These are phyloP conservation scores for Simalia tracyae DNA, from an alignment of 2,797 vertebrate species.

Conservation along the genomic window DNA sequence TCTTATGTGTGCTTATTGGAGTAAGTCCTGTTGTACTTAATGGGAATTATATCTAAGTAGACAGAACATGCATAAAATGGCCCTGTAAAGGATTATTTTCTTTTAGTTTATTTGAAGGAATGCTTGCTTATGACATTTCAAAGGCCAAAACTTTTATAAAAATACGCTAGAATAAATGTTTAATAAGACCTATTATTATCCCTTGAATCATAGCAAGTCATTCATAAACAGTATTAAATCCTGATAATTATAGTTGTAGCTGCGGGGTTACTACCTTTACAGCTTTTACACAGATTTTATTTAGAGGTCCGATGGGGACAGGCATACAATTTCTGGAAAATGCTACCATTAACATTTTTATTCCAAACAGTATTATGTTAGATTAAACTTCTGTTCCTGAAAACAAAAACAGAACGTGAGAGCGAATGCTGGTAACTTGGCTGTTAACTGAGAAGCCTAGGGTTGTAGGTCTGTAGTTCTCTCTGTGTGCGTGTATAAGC, in stretches of 20 bases:
- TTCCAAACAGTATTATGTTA: slow-evolving; percentile 53
- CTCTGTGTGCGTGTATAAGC: neutral
- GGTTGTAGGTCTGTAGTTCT: neutral
- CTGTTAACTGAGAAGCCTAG: slow-evolving; percentile 45
- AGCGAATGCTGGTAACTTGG: slow-evolving; percentile 49
- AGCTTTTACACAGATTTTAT: slow-evolving; percentile 63
- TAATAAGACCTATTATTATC: slow-evolving; percentile 71
- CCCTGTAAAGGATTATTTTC: slow-evolving; percentile 31
- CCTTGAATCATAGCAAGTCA: slow-evolving; percentile 70
- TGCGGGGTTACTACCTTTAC: slow-evolving; percentile 68
- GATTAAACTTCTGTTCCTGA: slow-evolving; percentile 62
- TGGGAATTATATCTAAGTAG: neutral
- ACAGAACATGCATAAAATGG: neutral
- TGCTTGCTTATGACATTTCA: slow-evolving; percentile 57
- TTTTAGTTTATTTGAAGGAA: slow-evolving; percentile 56
- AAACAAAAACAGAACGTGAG: slow-evolving; percentile 54
- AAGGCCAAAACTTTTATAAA: slow-evolving; percentile 68
- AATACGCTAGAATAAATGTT: slow-evolving; percentile 71
- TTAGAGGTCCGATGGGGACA: slow-evolving; percentile 70
- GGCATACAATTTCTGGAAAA: slow-evolving; percentile 61
- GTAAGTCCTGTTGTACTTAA: neutral
- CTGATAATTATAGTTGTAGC: slow-evolving; percentile 71
- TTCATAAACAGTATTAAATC: slow-evolving; percentile 72
- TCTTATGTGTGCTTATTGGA: neutral
- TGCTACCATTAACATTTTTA: slow-evolving; percentile 63